phyloP scores from a whole-genome alignment of 2,113 vertebrate genomes.

The Pyxicephalus adspersus region DNA sequence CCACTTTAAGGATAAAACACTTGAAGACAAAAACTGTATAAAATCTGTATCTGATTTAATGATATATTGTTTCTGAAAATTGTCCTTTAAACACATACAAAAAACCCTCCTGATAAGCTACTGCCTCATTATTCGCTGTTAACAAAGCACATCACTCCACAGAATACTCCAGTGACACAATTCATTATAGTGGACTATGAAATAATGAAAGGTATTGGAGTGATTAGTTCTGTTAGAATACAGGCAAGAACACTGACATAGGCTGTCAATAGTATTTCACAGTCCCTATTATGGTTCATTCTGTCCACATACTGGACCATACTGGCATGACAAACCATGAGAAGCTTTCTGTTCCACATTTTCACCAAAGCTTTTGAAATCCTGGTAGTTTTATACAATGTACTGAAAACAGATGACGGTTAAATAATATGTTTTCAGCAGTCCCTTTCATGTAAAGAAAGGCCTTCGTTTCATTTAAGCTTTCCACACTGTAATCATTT shows the following conservation, averaged over 20 bases:
- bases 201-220: conserved; percentile 3
- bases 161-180: background rate
- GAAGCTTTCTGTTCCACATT: conserved; percentile 51
- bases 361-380: conserved; percentile 55
- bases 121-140: background rate
- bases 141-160: background rate
- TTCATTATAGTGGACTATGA: background rate
- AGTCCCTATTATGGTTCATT: conserved; percentile 14
- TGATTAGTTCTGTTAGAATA: background rate
- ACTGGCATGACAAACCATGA: conserved; percentile 9
- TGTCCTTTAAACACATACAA: no score
- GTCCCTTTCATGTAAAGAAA: conserved; percentile 55
- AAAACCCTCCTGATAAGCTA: no score
- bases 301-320: background rate
- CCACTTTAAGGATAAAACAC: no score
- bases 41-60: no score
- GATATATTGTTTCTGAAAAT: no score
- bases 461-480: conserved; percentile 60
- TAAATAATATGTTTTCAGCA: conserved; percentile 54
- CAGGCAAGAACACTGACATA: background rate
- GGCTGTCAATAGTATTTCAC: background rate
- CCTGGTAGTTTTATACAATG: conserved; percentile 18
- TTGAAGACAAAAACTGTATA: no score
- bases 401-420: conserved; percentile 53
- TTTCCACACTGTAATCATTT: conserved; percentile 61